These are phyloP conservation scores for Popillia japonica DNA, from an alignment of 1,140 invertebrate genomes.

Conservation along the genomic window DNA sequence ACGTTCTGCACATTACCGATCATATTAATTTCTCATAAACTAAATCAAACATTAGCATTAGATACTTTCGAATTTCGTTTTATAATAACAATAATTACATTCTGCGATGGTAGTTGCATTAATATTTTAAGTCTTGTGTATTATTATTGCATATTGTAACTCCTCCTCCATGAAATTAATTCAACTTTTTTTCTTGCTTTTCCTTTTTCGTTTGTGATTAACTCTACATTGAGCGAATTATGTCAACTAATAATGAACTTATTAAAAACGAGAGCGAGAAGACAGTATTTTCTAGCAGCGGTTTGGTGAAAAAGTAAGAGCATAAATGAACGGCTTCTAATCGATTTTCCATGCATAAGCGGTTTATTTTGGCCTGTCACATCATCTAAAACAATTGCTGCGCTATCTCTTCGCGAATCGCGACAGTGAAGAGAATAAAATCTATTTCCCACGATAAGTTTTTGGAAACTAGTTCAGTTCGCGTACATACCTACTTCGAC, in stretches of 20 bases:
- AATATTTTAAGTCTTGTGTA: background rate
- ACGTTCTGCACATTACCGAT: background rate
- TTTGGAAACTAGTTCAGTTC: too few relatives aligned
- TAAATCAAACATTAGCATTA: background rate
- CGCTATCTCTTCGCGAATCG: too few relatives aligned
- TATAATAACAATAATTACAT: too few relatives aligned
- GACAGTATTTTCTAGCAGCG: too few relatives aligned
- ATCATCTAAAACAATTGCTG: background rate
- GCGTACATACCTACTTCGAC: too few relatives aligned
- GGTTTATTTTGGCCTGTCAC: constrained; percentile 13
- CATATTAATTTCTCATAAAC: background rate
- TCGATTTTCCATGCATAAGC: constrained; percentile 9
- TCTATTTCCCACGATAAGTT: too few relatives aligned
- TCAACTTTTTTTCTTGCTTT: background rate
- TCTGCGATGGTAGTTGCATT: background rate
- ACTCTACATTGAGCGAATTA: too few relatives aligned
- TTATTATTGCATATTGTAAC: background rate
- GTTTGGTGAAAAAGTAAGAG: background rate
- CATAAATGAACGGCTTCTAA: background rate
- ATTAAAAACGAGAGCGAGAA: too few relatives aligned
- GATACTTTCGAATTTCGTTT: constrained; percentile 3
- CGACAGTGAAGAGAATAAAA: too few relatives aligned
- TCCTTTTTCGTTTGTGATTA: too few relatives aligned
- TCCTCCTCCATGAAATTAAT: constrained; percentile 1
- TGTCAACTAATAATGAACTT: too few relatives aligned